Base-by-base conservation (phyloP, 2,113 vertebrate species). In the Centropus bengalensis region DNA sequence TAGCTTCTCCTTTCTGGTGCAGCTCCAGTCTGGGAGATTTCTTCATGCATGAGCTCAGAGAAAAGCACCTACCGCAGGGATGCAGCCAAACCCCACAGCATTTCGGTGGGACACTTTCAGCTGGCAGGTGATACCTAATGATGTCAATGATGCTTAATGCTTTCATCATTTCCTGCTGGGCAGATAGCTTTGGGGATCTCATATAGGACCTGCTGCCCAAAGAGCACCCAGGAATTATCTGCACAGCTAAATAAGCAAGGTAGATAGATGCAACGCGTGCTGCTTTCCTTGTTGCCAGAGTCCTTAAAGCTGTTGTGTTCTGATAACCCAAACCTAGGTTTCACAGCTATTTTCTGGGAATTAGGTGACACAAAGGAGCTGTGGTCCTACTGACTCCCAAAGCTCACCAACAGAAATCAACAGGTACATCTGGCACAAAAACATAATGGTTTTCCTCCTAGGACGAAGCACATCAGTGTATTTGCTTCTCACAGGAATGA, bases 1-100 rank as follows among this genome's bases (percentile, higher is more conserved):
- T 95, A 63, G 88, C 45, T 81, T 89, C 87, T 97, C 63, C 68
- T 89, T 94, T 91, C 93, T 94, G 76, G 67, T 93, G 51, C 79
- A 89, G 82, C 80, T 95, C 93, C 93, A 95, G 79, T 81, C 91
- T 10, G 26, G 62, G 79, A 89, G 64, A 59, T 91, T 96, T 89
- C 75, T 93, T 91, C 47, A 20, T 7, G 21, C 7, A 24, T 23
- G 38, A 89, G 52, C 68, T 94, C 79, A 93, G 89, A 87, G 81
- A 80, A 95, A 89, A 94, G 51, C 56, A 86, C 42, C 55, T 89
- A 73, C 23, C 67, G 27, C 68, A 92, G 82, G 70, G 91, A 64
- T 33, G 68, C 0, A 64, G 60, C 42, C 87, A 94, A 91, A 45
- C 18, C 4, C 5, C 8, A 47, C 20, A 27, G 32, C 18, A 9